Conservation (phyloP, 2,888 invertebrate species). For the Ennomos quercinarius region DNA sequence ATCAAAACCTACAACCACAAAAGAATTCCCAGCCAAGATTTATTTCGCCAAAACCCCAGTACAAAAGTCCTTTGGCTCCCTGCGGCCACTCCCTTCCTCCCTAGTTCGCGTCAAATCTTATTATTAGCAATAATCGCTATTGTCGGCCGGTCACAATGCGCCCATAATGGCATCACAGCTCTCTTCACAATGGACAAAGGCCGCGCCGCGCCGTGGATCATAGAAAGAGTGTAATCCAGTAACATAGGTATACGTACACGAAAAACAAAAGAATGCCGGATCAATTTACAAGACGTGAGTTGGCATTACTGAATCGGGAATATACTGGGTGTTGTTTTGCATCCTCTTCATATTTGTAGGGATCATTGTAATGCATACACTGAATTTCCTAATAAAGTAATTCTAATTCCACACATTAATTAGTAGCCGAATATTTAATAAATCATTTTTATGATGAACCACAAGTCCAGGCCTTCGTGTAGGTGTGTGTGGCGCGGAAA, state of each 20-base stretch:
- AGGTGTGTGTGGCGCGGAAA: too few relatives aligned
- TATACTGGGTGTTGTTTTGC: too few relatives aligned
- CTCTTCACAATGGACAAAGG: slow-evolving; percentile 48
- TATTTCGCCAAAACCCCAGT: slow-evolving; percentile 41
- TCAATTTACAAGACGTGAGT: too few relatives aligned
- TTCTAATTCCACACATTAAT: too few relatives aligned
- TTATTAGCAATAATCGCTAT: slow-evolving; percentile 64
- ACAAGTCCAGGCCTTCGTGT: too few relatives aligned
- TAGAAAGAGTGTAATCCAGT: slow-evolving; percentile 9
- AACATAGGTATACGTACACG: not conserved
- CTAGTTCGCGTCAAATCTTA: slow-evolving; percentile 50
- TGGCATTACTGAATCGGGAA: too few relatives aligned
- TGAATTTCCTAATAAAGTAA: too few relatives aligned
- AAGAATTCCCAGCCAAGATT: slow-evolving; percentile 33
- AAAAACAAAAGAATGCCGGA: too few relatives aligned
- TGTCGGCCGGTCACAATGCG: slow-evolving; percentile 56
- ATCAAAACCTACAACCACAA: slow-evolving; percentile 19
- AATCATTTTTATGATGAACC: too few relatives aligned
- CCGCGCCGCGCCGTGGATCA: slow-evolving; percentile 28
- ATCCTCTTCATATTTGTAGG: too few relatives aligned
- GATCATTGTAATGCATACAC: too few relatives aligned
- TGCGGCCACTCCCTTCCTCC: slow-evolving; percentile 31
- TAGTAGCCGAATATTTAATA: too few relatives aligned
- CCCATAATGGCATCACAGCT: slow-evolving; percentile 52
- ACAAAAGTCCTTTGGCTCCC: slow-evolving; percentile 40